Percentiles rank a stretch among this genome's conserved stretches.
Evolutionary conservation across 2,888 invertebrate genomes (phyloP).

Genomic region (Arrhopalites spinosus): DNA sequence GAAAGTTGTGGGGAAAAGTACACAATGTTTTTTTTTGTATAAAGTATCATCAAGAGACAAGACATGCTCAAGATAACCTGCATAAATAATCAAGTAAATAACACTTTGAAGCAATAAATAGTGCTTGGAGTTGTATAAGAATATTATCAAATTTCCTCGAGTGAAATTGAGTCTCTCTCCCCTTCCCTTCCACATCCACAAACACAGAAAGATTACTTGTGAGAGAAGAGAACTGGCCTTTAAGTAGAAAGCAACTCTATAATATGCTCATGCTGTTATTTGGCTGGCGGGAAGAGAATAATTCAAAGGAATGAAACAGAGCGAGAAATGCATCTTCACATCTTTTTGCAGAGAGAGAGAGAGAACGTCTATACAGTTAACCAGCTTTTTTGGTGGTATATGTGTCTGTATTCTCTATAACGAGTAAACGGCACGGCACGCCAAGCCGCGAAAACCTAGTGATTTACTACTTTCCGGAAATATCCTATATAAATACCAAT

Average conservation of each 20-base stretch:
- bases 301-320: slow-evolving; percentile 36
- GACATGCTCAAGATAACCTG: slow-evolving; percentile 2
- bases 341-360: slow-evolving; percentile 5
- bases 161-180: slow-evolving; percentile 29
- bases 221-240: not conserved
- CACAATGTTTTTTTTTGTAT: too few species aligned
- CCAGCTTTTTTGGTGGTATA: slow-evolving; percentile 21
- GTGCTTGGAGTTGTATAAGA: slow-evolving; percentile 31
- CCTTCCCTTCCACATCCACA: too few species aligned
- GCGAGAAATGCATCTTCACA: slow-evolving; percentile 37
- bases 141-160: slow-evolving; percentile 36
- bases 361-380: not conserved
- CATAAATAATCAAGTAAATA: slow-evolving; percentile 36
- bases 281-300: slow-evolving; percentile 36
- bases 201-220: slow-evolving; percentile 17
- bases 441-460: slow-evolving; percentile 38
- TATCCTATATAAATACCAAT: slow-evolving; percentile 47
- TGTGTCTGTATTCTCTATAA: not conserved
- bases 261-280: slow-evolving; percentile 30
- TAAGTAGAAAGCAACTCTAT: not conserved
- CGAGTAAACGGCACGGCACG: slow-evolving; percentile 35
- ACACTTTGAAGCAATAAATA: slow-evolving; percentile 34
- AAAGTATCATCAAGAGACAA: not conserved
- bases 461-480: slow-evolving; percentile 45
- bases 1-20: not conserved